Base-by-base conservation (phyloP, 1,140 invertebrate species). In the Scaptomyza montana region DNA sequence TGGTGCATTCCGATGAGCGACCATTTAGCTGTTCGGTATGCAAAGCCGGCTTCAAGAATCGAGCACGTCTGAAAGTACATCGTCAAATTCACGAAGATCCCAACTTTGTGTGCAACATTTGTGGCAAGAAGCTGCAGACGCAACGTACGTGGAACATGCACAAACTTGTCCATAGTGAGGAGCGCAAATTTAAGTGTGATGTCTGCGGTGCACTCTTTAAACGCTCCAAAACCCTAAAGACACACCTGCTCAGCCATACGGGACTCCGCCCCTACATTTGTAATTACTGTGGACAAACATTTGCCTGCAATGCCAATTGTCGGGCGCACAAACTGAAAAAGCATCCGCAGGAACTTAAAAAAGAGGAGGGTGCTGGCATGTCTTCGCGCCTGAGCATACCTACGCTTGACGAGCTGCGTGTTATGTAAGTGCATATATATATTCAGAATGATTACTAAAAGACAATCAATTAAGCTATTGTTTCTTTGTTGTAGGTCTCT, bases 241-340 rank as follows among this genome's bases (percentile, higher is more conserved):
- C 92, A 45, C 92, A 93, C 60, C 54, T 92, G 41, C 91, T 93
- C 3, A 74, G 92, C 8, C 93, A 93, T 57, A 92, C 92, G 0
- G 93, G 93, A 0, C 57, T 92, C 39, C 73, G 92, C 6, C 93
- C 93, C 0, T 93, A 93, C 57, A 76, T 87, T 0, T 93, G 93
- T 67, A 90, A 90, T 28, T 93, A 92, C 72, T 93, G 93, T 53
- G 84, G 90, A 0, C 90, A 92, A 61, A 91, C 93, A 0, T 93
- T 93, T 73, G 92, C 93, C 7, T 93, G 93, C 68, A 92, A 92
- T 41, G 92, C 92, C 5, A 93, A 93, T 68, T 93, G 93, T 75
- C 85, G 93, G 8, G 89, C 92, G 12, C 93, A 93, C 66, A 93
- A 93, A 67, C 68, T 90, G 8, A 91, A 93, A 12, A 91, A 92